Base-by-base conservation (phyloP, 2,113 vertebrate genomes). In the Passer montanus region DNA sequence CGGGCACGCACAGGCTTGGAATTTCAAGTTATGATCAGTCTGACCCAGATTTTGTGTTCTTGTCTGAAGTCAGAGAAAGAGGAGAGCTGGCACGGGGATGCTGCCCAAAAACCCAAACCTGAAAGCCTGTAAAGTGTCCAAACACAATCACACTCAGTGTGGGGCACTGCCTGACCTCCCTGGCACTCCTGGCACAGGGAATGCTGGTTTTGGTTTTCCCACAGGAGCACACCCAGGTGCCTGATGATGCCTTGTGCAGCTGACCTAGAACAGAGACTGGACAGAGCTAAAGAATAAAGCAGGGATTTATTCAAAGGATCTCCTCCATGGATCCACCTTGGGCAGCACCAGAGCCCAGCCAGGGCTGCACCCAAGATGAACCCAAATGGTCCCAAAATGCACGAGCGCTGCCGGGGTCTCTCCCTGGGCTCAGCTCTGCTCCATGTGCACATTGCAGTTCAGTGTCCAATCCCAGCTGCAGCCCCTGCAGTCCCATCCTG, bases 61-160 rank as follows among this genome's bases (percentile, higher is more conserved):
- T 3, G 1, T 26, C 69, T 59, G 70, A n/a, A 52, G 58, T 24
- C 1, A 12, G 19, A 66, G 35, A 9, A 39, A 31, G 35, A 72
- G 58, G 9, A 47, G 35, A n/a, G 27, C 3, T 4, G 62, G 33
- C 52, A 22, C 3, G 0, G 23, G 22, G 43, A 39, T 30, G 41
- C 60, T 49, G 55, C 55, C 73, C 50, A 16, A 46, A 49, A 27
- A 23, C 6, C 15, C 9, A 16, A 33, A 17, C 3, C 2, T 43
- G 33, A 11, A 47, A 64, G 18, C 2, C 47, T 13, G 28, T 1
- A 0, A 39, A 14, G 4, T 12, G 52, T 31, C 44, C 19, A 6
- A 47, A 26, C 7, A 66, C 15, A 27, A 2, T 0, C 30, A 0
- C 0, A 1, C 9, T 13, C 13, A 33, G 46, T 7, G 62, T 3